Evolutionary conservation across 2,888 invertebrate species (phyloP).

Genomic region (Apodemia duryi): DNA sequence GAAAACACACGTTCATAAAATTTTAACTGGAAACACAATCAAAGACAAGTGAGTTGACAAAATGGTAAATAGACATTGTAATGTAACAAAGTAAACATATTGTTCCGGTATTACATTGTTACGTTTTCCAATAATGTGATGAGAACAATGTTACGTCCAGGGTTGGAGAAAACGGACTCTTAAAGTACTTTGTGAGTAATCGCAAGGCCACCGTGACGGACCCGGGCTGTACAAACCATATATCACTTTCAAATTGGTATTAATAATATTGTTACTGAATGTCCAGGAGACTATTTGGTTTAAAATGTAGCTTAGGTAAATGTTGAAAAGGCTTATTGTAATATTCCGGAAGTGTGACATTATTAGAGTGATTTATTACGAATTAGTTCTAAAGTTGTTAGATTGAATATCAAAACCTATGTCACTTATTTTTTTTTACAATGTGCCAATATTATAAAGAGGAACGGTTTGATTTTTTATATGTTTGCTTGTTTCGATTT

Average conservation of each 20-base stretch:
- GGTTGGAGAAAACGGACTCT: slow-evolving; percentile 1
- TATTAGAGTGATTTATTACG: not conserved
- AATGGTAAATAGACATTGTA: not conserved
- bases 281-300: not conserved
- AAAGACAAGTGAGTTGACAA: slow-evolving; percentile 8
- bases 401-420: too few species aligned
- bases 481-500: too few species aligned
- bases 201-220: slow-evolving; percentile 6
- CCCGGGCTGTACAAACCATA: not conserved
- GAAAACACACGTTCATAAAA: not conserved
- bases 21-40: slow-evolving; percentile 1
- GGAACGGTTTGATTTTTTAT: too few species aligned
- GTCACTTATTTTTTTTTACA: too few species aligned
- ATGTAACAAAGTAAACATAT: not conserved
- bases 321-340: not conserved
- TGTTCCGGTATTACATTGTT: slow-evolving; percentile 3
- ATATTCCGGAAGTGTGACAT: not conserved
- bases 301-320: not conserved
- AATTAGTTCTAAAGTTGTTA: too few species aligned
- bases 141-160: slow-evolving; percentile 6
- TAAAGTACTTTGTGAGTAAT: not conserved
- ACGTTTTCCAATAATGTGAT: not conserved
- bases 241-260: slow-evolving; percentile 13
- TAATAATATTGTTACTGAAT: slow-evolving; percentile 2
- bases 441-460: too few species aligned